Base-by-base conservation (phyloP, 1,140 invertebrate species). In the Alviniconcha marisindica region DNA sequence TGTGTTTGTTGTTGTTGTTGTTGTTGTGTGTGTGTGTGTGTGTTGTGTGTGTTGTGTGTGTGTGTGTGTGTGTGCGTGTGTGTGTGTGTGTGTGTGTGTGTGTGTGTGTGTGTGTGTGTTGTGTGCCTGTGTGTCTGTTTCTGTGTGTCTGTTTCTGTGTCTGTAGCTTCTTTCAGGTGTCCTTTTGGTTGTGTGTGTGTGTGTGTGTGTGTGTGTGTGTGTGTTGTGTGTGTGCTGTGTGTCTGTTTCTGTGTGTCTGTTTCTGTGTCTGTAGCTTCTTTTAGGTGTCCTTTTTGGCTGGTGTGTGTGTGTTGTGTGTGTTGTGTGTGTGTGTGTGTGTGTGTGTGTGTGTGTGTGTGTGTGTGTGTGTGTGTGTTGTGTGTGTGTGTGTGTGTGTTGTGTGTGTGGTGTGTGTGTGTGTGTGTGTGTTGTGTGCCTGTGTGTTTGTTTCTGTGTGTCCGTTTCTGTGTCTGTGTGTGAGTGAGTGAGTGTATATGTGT, bases 1-100 rank as follows among this genome's bases (percentile, higher is more conserved):
- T 69, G 63, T 69, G 63, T 36, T n/a, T 69, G n/a, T n/a, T n/a
- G n/a, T n/a, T 69, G 63, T 31, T n/a, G 31, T n/a, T 31, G 63
- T 31, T 14, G 14, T 14, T 36, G 1, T 36, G 0, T 69, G 63
- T 69, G 33, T 36, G 33, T 69, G 63, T 33, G 33, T 69, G 63
- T 69, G 63, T n/a, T n/a, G n/a, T n/a, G n/a, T n/a, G n/a, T n/a
- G n/a, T n/a, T n/a, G n/a, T n/a, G 18, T 31, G 18, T 7, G 60
- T 66, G 60, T 21, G 60, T 31, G 28, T 21, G 60, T n/a, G 60
- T 66, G 18, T 66, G 60, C 21, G 7, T 21, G 60, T 21, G 28
- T 66, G 18, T 66, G 18, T 28, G 7, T 31, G 18, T 66, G 28
- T 31, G 21, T n/a, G 28, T 10, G 18, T 66, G 60, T n/a, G 60